These are phyloP conservation scores for Campoletis raptor DNA, from an alignment of 2,888 invertebrate species.

Conservation along the genomic window DNA sequence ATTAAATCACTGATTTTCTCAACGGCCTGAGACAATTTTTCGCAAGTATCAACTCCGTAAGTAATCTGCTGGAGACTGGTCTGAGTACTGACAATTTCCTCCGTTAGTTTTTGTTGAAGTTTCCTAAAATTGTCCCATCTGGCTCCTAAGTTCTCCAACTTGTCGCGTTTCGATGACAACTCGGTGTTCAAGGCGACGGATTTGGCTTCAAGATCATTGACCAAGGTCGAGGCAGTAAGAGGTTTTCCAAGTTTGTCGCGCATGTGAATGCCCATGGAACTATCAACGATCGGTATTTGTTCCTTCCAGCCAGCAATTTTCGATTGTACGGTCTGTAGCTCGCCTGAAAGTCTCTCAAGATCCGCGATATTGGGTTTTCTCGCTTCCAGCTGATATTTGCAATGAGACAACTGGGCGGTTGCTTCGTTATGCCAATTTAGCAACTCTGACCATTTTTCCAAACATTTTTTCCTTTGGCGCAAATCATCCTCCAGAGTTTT, in stretches of 20 bases:
- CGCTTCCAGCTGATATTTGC: slow-evolving; percentile 92
- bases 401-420: slow-evolving; percentile 91
- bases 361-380: slow-evolving; percentile 90
- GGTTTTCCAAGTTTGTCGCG: slow-evolving; percentile 90
- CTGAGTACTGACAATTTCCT: slow-evolving; percentile 88
- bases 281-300: slow-evolving; percentile 89
- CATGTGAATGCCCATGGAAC: slow-evolving; percentile 89
- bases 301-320: slow-evolving; percentile 91
- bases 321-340: slow-evolving; percentile 89
- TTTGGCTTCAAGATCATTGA: slow-evolving; percentile 91
- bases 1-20: slow-evolving; percentile 86
- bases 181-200: slow-evolving; percentile 89
- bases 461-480: slow-evolving; percentile 89
- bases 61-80: slow-evolving; percentile 87
- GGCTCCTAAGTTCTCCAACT: slow-evolving; percentile 90
- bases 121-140: slow-evolving; percentile 93
- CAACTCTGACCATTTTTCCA: slow-evolving; percentile 94
- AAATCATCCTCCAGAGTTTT: slow-evolving; percentile 91
- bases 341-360: slow-evolving; percentile 89
- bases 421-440: slow-evolving; percentile 93
- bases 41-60: slow-evolving; percentile 85
- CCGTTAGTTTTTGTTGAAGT: slow-evolving; percentile 89
- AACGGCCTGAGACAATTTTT: slow-evolving; percentile 85
- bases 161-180: slow-evolving; percentile 89
- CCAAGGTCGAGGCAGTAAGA: slow-evolving; percentile 90